Conservation (phyloP, 1,140 invertebrate species). For the Hestina assimilis region DNA sequence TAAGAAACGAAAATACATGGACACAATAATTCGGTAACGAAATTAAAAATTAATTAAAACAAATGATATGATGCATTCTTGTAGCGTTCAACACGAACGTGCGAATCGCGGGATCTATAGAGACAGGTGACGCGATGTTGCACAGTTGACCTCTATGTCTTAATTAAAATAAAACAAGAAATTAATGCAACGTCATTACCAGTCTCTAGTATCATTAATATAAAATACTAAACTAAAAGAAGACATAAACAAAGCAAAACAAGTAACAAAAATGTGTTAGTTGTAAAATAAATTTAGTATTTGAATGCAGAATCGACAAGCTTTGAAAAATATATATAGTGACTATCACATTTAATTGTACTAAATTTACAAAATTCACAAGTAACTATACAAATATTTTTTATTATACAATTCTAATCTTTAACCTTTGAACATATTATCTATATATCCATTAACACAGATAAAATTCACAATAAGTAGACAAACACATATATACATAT, state of each 20-base stretch:
- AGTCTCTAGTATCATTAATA: constrained; percentile 33
- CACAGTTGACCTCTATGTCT: no score
- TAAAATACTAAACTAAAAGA: constrained; percentile 60
- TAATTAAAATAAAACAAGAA: constrained; percentile 8
- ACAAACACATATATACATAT: constrained; percentile 18
- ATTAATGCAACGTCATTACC: constrained; percentile 25
- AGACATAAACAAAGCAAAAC: constrained; percentile 46
- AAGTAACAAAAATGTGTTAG: constrained; percentile 6
- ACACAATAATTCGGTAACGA: constrained; percentile 56
- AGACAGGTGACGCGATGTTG: constrained; percentile 31
- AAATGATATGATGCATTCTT: constrained; percentile 80
- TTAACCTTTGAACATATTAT: constrained; percentile 27
- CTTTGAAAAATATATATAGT: background rate
- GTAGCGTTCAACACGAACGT: constrained; percentile 56
- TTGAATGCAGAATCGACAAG: background rate
- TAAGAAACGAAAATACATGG: constrained; percentile 51
- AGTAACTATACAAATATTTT: no score
- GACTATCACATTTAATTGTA: constrained; percentile 1
- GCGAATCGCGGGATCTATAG: constrained; percentile 42
- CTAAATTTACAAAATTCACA: constrained; percentile 1
- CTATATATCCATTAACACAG: constrained; percentile 27
- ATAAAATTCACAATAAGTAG: constrained; percentile 35
- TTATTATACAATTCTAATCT: constrained; percentile 5
- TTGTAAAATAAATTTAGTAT: background rate
- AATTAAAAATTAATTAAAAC: constrained; percentile 74